Percentiles rank a stretch among this genome's conserved stretches.
These are phyloP conservation scores for Leptopilina drosophilae DNA, from an alignment of 2,888 invertebrate species.

Conservation along the genomic window DNA sequence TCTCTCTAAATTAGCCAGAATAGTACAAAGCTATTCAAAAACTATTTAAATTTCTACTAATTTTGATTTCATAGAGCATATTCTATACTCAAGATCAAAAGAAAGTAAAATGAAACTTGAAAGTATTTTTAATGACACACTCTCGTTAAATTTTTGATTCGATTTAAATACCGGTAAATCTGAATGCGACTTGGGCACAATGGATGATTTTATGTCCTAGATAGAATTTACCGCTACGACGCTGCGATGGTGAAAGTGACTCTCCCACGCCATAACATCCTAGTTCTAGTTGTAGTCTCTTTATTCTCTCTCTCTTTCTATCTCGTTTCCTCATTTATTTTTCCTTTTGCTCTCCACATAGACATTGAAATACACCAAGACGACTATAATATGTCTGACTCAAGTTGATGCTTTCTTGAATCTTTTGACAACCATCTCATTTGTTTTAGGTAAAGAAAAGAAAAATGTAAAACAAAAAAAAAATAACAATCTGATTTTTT, in stretches of 20 bases:
- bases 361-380: neutral
- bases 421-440: constrained; percentile 23
- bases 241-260: constrained; percentile 56
- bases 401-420: constrained; percentile 20
- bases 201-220: constrained; percentile 50
- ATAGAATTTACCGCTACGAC: constrained; percentile 53
- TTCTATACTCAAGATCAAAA: neutral
- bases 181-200: constrained; percentile 34
- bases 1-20: no score
- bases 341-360: neutral
- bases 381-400: constrained; percentile 15
- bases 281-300: constrained; percentile 51
- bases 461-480: neutral
- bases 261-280: constrained; percentile 58
- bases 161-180: constrained; percentile 35
- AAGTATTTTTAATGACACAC: constrained; percentile 1
- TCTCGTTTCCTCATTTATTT: constrained; percentile 9
- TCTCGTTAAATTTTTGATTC: constrained; percentile 7
- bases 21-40: no score
- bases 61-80: no score
- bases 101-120: constrained; percentile 18
- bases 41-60: no score
- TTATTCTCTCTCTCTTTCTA: neutral
- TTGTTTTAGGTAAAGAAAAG: constrained; percentile 8
- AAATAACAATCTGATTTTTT: constrained; percentile 24